Evolutionary conservation across 2,797 vertebrate species (phyloP).

Genomic region (Halcyon badia): DNA sequence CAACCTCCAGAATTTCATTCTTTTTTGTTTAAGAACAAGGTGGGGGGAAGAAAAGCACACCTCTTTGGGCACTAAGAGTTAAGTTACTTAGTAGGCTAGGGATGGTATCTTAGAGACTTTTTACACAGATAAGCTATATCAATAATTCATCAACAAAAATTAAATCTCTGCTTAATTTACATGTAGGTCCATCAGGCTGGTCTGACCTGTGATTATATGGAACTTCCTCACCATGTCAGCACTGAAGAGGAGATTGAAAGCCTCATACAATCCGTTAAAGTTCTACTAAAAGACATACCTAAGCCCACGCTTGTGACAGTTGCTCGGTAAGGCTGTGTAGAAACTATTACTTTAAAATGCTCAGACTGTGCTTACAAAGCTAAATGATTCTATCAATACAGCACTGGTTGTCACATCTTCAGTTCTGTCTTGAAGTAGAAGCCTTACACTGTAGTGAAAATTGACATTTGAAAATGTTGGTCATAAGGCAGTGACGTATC

Average conservation of each 20-base stretch:
- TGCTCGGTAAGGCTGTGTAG: conserved; percentile 83
- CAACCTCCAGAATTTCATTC: background rate
- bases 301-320: conserved; percentile 92
- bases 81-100: background rate
- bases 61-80: no score
- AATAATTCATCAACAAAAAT: background rate
- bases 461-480: background rate
- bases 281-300: conserved; percentile 85
- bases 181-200: conserved; percentile 95
- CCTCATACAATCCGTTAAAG: conserved; percentile 83
- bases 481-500: background rate
- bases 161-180: background rate
- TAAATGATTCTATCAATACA: background rate
- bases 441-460: background rate
- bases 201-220: conserved; percentile 92
- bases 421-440: background rate
- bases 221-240: conserved; percentile 96
- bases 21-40: background rate
- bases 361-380: background rate
- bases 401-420: background rate
- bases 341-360: background rate
- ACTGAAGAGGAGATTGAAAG: conserved; percentile 87
- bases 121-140: background rate
- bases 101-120: background rate
- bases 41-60: accelerated